A percentile compares a stretch with the other conserved stretches of the same genome.
These are phyloP conservation scores for Schizotus pectinicornis DNA, from an alignment of 2,888 invertebrate genomes.

Conservation along the genomic window DNA sequence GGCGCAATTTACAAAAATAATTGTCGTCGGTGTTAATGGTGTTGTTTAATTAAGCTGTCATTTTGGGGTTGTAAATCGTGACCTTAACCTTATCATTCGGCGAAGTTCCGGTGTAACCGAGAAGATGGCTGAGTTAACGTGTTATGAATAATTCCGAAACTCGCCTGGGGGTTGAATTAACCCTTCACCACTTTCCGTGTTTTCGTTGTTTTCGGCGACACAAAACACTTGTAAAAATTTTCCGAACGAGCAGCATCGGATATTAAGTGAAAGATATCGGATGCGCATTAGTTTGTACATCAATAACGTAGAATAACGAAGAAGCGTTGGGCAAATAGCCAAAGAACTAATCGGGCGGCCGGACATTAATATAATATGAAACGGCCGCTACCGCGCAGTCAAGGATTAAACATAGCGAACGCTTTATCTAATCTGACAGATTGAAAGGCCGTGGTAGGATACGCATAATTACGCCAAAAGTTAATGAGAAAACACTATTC, in stretches of 20 bases:
- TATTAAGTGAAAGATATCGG: conserved; percentile 1
- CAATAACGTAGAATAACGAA: conserved; percentile 13
- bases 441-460: conserved; percentile 5
- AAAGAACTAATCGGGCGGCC: conserved; percentile 20
- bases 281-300: conserved; percentile 15
- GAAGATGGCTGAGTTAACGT: no score
- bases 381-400: conserved; percentile 10
- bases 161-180: no score
- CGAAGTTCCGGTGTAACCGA: no score
- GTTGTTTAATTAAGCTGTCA: no score
- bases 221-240: background rate
- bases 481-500: conserved; percentile 1
- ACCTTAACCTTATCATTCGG: no score
- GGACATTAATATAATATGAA: conserved; percentile 21
- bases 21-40: no score
- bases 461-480: conserved; percentile 8
- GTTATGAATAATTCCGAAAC: no score
- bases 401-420: conserved; percentile 9
- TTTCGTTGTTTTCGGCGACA: no score
- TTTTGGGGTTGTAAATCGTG: no score
- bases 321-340: conserved; percentile 17
- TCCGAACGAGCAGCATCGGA: background rate
- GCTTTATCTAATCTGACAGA: conserved; percentile 12
- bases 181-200: no score
- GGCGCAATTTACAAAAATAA: no score